A percentile compares a stretch with the other conserved stretches of the same genome.
Evolutionary conservation across 2,888 invertebrate species (phyloP).

Genomic region (Thumatha senex): DNA sequence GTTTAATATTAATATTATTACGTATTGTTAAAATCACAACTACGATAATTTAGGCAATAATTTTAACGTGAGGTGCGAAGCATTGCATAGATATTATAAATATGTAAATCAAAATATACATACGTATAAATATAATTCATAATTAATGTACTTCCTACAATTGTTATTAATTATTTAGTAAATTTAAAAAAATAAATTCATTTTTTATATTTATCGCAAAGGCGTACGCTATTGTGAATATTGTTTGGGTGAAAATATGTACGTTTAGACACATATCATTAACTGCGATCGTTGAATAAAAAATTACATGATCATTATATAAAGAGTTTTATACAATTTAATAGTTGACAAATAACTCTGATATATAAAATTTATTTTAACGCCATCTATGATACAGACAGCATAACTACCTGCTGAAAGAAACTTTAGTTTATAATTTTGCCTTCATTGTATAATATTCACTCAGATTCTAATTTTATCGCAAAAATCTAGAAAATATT

Average conservation of each 20-base stretch:
- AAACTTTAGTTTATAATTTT: neutral
- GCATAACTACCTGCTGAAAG: neutral
- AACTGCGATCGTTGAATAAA: conserved; percentile 20
- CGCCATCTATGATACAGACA: neutral
- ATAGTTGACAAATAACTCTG: neutral
- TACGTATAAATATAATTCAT: conserved; percentile 40
- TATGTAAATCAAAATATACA: conserved; percentile 29
- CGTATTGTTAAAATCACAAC: conserved; percentile 28
- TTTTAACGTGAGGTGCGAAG: conserved; percentile 41
- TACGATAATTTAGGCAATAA: conserved; percentile 28
- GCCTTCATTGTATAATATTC: conserved; percentile 21
- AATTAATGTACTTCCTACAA: conserved; percentile 56
- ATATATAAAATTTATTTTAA: neutral
- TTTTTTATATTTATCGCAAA: conserved; percentile 39
- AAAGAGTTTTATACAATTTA: conserved; percentile 5
- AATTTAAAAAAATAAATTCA: conserved; percentile 31
- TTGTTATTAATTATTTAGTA: conserved; percentile 62
- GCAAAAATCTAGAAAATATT: conserved; percentile 5
- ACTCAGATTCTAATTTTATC: neutral
- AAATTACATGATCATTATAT: neutral
- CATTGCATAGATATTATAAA: conserved; percentile 30
- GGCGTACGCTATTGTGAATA: conserved; percentile 37
- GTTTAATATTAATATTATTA: neutral
- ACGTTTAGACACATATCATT: conserved; percentile 32
- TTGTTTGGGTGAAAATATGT: conserved; percentile 36